Conservation (phyloP, 2,888 invertebrate species). For the Hemaris fuciformis region DNA sequence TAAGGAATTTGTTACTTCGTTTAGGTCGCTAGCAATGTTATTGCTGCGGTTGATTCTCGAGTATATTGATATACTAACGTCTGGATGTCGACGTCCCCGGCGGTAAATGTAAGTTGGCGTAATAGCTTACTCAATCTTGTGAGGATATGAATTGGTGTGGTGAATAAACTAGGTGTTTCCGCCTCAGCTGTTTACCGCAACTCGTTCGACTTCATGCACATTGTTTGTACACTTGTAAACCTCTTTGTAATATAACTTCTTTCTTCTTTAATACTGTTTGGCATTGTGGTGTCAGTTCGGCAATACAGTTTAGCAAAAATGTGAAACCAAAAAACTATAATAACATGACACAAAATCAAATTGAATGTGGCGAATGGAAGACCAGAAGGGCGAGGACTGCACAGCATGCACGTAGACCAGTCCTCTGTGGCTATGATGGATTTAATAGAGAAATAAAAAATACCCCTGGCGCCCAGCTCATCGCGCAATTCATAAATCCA, state of each 20-base stretch:
- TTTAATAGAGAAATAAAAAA: slow-evolving; percentile 31
- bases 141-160: slow-evolving; percentile 79
- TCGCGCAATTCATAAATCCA: slow-evolving; percentile 28
- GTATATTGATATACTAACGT: slow-evolving; percentile 14
- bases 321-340: too few relatives aligned
- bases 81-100: slow-evolving; percentile 16
- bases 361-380: slow-evolving; percentile 18
- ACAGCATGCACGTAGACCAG: slow-evolving; percentile 12
- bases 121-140: slow-evolving; percentile 76
- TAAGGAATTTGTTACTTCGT: slow-evolving; percentile 17
- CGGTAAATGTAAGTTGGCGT: slow-evolving; percentile 46
- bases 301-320: slow-evolving; percentile 7
- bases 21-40: slow-evolving; percentile 29
- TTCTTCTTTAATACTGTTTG: slow-evolving; percentile 1
- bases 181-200: slow-evolving; percentile 64
- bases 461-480: slow-evolving; percentile 37
- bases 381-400: neutral
- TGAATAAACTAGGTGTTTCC: slow-evolving; percentile 78
- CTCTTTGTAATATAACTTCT: slow-evolving; percentile 10
- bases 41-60: slow-evolving; percentile 26
- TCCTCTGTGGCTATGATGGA: slow-evolving; percentile 34
- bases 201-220: slow-evolving; percentile 23
- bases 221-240: slow-evolving; percentile 39
- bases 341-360: slow-evolving; percentile 33
- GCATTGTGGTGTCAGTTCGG: slow-evolving; percentile 4